Percentiles rank a stretch among this genome's conserved stretches.
Evolutionary conservation across 2,888 invertebrate genomes (phyloP).

Genomic region (Venusia cambrica): DNA sequence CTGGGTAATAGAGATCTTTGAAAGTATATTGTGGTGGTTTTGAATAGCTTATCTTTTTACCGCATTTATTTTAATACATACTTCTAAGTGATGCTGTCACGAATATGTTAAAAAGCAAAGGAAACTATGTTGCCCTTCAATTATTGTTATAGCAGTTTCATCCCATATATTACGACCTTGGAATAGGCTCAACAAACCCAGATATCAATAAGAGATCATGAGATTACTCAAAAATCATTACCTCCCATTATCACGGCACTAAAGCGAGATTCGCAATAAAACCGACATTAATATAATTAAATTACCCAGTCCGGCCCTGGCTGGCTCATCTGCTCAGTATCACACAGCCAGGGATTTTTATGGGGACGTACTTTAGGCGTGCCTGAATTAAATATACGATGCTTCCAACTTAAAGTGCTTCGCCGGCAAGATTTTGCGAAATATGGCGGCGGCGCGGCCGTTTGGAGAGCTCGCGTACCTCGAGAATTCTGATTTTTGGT

Average conservation of each 20-base stretch:
- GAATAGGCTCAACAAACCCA: constrained; percentile 6
- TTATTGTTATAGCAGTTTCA: no score
- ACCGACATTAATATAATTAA: constrained; percentile 73
- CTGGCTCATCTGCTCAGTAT: constrained; percentile 77
- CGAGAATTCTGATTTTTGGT: constrained; percentile 17
- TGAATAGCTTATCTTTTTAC: no score
- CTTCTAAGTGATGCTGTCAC: no score
- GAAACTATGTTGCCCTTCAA: no score
- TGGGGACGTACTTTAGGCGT: constrained; percentile 72
- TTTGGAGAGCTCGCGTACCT: constrained; percentile 19
- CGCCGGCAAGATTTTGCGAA: constrained; percentile 72
- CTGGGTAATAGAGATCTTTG: no score
- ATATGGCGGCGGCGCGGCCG: constrained; percentile 59
- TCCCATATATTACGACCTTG: constrained; percentile 10
- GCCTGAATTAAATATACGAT: constrained; percentile 78
- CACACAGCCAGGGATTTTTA: constrained; percentile 72
- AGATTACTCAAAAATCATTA: constrained; percentile 59
- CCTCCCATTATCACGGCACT: constrained; percentile 65
- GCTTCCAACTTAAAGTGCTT: constrained; percentile 73
- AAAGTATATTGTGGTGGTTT: no score
- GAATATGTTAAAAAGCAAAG: no score
- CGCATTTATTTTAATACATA: no score
- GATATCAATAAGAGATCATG: constrained; percentile 36
- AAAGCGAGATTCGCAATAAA: constrained; percentile 77
- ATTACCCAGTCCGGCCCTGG: constrained; percentile 70